Base-by-base conservation (phyloP, 2,113 vertebrate genomes). In the Saguinus imperator region DNA sequence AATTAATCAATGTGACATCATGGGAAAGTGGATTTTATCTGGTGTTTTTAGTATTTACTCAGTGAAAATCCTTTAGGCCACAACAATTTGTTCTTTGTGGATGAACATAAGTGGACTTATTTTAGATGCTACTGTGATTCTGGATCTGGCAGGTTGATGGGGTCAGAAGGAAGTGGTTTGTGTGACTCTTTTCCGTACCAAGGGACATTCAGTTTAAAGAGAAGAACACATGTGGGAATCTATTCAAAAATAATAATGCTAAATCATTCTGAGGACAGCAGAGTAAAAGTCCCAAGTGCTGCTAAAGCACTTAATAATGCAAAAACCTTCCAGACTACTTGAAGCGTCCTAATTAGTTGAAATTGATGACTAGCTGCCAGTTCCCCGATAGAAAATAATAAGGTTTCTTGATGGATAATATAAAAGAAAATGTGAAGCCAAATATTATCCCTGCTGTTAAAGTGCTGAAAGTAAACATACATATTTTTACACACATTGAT, bases 311-410 rank as follows among this genome's bases (percentile, higher is more conserved):
- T 81, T 92, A 88, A 91, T 76, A 94, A 91, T 55, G 55, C 11
- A 92, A 92, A 87, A 97, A 23, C 20, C 64, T 94, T 95, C 35
- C 76, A 58, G 37, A 89, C 64, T 57, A 80, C 21, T 87, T 81
- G 32, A 95, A 92, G 25, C 21, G 82, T 73, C 21, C n/a, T 68
- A 16, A 91, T 81, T 83, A 95, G 73, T 37, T 94, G 58, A 96
- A 92, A 95, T 29, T 73, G 35, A 48, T 64, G 64, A 80, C n/a
- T 18, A 86, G 3, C n/a, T 94, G n/a, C 17, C 13, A 79, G 48
- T 94, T 94, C 14, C 35, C 70, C 87, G 72, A 87, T 18, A 73
- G 91, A 79, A 96, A 97, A 87, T 84, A 89, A 55, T 77, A 21
- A 6, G 18, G 58, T 76, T 89, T 18, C 89, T 81, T 88, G 40